Base-by-base conservation (phyloP, 2,797 vertebrate genomes). In the Amphiprion clarkii region DNA sequence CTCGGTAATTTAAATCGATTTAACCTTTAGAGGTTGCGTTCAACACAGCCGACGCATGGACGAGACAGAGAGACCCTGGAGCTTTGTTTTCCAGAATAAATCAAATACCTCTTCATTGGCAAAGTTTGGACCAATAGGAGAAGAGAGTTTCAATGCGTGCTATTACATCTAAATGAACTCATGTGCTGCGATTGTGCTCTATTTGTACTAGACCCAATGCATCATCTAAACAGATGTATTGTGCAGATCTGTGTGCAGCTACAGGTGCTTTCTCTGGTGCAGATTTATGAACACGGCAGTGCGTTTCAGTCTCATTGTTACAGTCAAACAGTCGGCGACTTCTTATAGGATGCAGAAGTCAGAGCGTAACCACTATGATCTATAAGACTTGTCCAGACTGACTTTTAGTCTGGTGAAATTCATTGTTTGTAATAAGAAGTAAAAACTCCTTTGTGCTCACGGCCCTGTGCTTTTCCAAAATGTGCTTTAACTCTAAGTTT, bases 11-110 rank as follows among this genome's bases (percentile, higher is more conserved):
- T 51, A 77, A 31, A 88, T 72, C 19, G 48, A 87, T 55, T 76
- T 74, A 69, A 74, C 53, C 52, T 73, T 65, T 73, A 82, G 64
- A 79, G 71, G 80, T 74, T 67, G 65, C 72, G 82, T 61, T 79
- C 54, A 81, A 91, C 60, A 82, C 74, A 74, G 36, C 55, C 0
- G 39, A 88, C 81, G 83, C 55, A 78, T 68, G 72, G 76, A 92
- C 68, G 42, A 83, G 61, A 89, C 60, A 63, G 71, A 78, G 67
- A 89, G 90, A 91, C 91, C 93, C 89, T 89, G 91, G 92, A 93
- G 87, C 82, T 81, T 80, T 71, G 73, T 68, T 84, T 29, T 77
- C 76, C n/a, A 6, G 1, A 6, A 54, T 55, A 8, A 36, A 58
- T 12, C 49, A 68, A 64, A 55, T 65, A 40, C n/a, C 14, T 40